phyloP scores from a whole-genome alignment of 1,140 invertebrate species.

The Caenorhabditis brenneri region DNA sequence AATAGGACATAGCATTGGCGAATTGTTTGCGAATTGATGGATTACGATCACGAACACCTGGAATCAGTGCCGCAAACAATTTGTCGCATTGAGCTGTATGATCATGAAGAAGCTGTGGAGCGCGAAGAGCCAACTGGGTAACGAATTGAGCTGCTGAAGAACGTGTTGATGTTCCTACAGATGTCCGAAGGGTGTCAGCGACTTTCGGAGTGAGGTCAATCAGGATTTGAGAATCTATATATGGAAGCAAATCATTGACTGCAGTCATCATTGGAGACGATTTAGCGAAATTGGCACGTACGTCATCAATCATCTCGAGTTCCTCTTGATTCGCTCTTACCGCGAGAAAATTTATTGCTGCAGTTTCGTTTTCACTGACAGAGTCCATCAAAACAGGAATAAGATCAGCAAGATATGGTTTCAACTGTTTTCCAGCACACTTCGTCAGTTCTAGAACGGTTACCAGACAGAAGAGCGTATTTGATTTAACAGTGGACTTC shows the following conservation, averaged over 20 bases:
- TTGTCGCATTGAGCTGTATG: constrained; percentile 74
- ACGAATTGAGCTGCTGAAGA: constrained; percentile 55
- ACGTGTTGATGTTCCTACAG: constrained; percentile 49
- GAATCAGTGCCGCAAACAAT: constrained; percentile 80
- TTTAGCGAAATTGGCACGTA: constrained; percentile 80
- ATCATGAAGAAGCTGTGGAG: constrained; percentile 47
- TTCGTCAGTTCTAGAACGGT: constrained; percentile 84
- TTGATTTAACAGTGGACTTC: constrained; percentile 69
- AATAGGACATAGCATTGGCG: constrained; percentile 82
- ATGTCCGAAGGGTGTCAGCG: constrained; percentile 40
- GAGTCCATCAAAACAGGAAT: constrained; percentile 84
- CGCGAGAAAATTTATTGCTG: constrained; percentile 81
- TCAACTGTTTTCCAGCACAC: constrained; percentile 80
- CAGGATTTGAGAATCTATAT: constrained; percentile 31
- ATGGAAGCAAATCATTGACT: constrained; percentile 74
- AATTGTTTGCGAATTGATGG: constrained; percentile 82
- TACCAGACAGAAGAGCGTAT: constrained; percentile 76
- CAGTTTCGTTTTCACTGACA: constrained; percentile 83
- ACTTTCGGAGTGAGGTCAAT: constrained; percentile 12
- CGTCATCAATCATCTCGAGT: constrained; percentile 76
- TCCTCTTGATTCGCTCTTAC: constrained; percentile 77
- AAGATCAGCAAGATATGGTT: constrained; percentile 81
- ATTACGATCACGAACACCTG: constrained; percentile 84
- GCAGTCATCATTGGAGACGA: constrained; percentile 86
- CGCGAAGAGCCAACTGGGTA: constrained; percentile 46